These are phyloP conservation scores for Heterochromis multidens DNA, from an alignment of 2,113 vertebrate genomes.

Conservation along the genomic window DNA sequence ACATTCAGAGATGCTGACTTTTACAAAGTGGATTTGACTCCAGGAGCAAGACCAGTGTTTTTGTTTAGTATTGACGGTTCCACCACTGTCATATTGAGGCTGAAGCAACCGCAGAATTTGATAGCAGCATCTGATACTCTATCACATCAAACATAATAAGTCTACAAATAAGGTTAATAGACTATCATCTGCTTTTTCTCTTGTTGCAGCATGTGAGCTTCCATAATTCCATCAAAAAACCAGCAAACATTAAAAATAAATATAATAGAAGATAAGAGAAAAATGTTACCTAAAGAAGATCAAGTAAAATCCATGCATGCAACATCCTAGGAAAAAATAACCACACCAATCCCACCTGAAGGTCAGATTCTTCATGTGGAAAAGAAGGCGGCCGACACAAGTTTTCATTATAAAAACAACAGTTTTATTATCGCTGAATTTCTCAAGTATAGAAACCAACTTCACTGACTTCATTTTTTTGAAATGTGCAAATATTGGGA, in stretches of 20 bases:
- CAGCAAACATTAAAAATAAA: neutral
- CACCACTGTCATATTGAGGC: neutral
- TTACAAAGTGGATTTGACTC: neutral
- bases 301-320: too few species aligned
- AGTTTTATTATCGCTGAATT: too few species aligned
- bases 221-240: neutral
- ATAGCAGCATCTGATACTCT: neutral
- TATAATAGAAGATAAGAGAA: neutral
- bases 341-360: too few species aligned
- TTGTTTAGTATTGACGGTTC: neutral
- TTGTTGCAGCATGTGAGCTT: neutral
- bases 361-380: too few species aligned
- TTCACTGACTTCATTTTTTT: too few species aligned
- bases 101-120: neutral
- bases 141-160: fast-evolving
- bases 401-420: too few species aligned
- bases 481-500: too few species aligned
- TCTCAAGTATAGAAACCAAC: too few species aligned
- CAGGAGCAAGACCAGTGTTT: neutral
- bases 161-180: neutral
- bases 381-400: too few species aligned
- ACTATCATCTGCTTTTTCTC: too few species aligned
- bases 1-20: neutral
- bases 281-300: too few species aligned
- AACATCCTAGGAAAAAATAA: too few species aligned